Base-by-base conservation (phyloP, 2,888 invertebrate genomes). In the Lasioglossum pauxillum region DNA sequence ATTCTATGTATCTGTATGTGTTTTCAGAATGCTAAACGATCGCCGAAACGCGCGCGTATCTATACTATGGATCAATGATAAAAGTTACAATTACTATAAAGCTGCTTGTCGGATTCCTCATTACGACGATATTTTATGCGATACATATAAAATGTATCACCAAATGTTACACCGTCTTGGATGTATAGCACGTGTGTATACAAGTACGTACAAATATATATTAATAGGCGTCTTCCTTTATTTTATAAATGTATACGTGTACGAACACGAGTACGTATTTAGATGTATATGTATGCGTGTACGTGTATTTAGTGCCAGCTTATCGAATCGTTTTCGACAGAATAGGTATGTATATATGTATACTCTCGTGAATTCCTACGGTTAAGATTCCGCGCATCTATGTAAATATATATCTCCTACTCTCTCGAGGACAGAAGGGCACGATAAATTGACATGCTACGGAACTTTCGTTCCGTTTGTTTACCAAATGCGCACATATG, bases 401-500 rank as follows among this genome's bases (percentile, higher is more conserved):
- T n/a, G n/a, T n/a, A 35, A 35, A 35, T 2, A 35, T 35, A 4
- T 35, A 19, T 23, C 67, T 41, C 5, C 27, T 44, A 44, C 44
- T 44, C n/a, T 73, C 14, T 78, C 35, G 12, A n/a, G 31, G 10
- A 19, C 44, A 27, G 57, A 31, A 23, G 67, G 16, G 19, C 86
- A 85, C 86, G 31, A 46, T 44, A 31, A 67, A 71, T 60, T 44
- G 74, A 74, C 69, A 75, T 77, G 76, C 44, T 60, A 35, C 41
- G 14, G 53, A 46, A 78, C 23, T 4, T 23, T 81, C 10, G 23
- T 35, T 35, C 53, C 76, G 80, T 85, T 85, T 82, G 85, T 85
- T 89, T 82, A 78, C 80, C 64, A 81, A 82, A 79, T 78, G 16
- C 79, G 78, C 14, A 67, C 67, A 78, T 64, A 35, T 67, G 23